Evolutionary conservation across 1,140 invertebrate species (phyloP), one percentile per base, ranked within the genome.

Genomic region (Chironomus striatipennis): DNA sequence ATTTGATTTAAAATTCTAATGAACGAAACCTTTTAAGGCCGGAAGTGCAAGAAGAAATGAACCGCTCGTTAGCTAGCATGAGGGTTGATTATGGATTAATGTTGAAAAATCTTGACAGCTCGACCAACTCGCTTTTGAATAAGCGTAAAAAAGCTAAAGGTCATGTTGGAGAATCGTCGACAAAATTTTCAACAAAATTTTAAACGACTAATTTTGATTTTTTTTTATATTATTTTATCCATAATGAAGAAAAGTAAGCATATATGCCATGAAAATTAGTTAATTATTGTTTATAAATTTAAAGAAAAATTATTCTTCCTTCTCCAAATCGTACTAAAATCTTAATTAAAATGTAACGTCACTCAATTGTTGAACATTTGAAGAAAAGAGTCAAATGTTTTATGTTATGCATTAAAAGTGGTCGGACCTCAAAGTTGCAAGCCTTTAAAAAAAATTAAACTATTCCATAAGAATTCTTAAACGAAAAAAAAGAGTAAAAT

Each of bases 11-110:
- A 57, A 57, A 15, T 57, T 57, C 5, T 15, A 5, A 57, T 57
- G 12, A 34, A 34, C 5, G 1, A 2, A 34, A 34, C 24, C 5
- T 1, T 57, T 15, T n/a, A n/a, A 57, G 47, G 65, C 91, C 92
- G 3, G 97, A 98, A 81, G 95, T 98, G 15, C 93, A 99, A 87
- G 97, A 99, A 83, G 97, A 99, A 85, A 98, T 99, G 95, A 97
- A 93, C 0, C 89, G 95, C 75, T 98, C 96, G 0, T 84, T 99
- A 57, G 95, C 96, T 43, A 97, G 95, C 74, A 99, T 99, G 96
- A 86, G 97, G 74, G 94, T 98, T 0, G 95, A 97, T 80, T 96
- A 96, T 80, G 96, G 98, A 82, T 90, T 94, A 67, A 91, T 92
- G 83, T 92, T 96, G 73, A 96, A 98, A 85, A 90, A 92, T 57